A percentile compares a stretch with the other conserved stretches of the same genome.
phyloP scores from a whole-genome alignment of 2,113 vertebrate species.

The Malurus cyaneus region DNA sequence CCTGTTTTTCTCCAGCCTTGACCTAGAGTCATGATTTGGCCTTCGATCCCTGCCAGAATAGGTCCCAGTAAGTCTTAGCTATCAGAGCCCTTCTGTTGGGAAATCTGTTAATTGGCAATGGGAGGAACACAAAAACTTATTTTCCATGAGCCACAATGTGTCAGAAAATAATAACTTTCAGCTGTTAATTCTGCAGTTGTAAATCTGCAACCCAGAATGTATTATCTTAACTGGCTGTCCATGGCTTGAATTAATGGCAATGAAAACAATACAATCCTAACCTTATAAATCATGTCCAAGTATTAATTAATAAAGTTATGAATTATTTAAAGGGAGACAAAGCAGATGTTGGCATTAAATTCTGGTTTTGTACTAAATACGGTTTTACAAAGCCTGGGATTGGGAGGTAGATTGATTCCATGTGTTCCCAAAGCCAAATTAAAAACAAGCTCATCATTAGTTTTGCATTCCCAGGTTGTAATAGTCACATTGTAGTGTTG shows the following conservation, averaged over 20 bases:
- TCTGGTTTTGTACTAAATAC: background rate
- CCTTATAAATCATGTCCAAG: background rate
- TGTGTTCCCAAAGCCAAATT: background rate
- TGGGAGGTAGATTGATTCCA: background rate
- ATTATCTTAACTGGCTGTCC: conserved; percentile 4
- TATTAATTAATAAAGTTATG: conserved; percentile 35
- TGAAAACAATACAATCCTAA: background rate
- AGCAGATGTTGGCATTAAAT: conserved; percentile 14
- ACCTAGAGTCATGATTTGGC: background rate
- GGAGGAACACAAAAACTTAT: background rate
- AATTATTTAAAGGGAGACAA: conserved; percentile 5
- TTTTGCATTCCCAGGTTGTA: background rate
- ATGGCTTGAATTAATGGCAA: conserved; percentile 14
- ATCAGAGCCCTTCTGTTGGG: background rate
- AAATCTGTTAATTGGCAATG: background rate
- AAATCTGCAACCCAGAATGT: background rate
- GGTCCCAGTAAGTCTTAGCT: background rate
- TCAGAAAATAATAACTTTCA: conserved; percentile 30
- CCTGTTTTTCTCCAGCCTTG: background rate
- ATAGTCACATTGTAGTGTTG: background rate
- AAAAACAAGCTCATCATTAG: background rate
- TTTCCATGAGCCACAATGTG: background rate
- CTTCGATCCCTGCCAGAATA: background rate
- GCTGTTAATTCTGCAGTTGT: conserved; percentile 12
- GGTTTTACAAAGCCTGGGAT: background rate